These are phyloP conservation scores for Lithophane leautieri DNA, from an alignment of 2,888 invertebrate species.

Conservation along the genomic window DNA sequence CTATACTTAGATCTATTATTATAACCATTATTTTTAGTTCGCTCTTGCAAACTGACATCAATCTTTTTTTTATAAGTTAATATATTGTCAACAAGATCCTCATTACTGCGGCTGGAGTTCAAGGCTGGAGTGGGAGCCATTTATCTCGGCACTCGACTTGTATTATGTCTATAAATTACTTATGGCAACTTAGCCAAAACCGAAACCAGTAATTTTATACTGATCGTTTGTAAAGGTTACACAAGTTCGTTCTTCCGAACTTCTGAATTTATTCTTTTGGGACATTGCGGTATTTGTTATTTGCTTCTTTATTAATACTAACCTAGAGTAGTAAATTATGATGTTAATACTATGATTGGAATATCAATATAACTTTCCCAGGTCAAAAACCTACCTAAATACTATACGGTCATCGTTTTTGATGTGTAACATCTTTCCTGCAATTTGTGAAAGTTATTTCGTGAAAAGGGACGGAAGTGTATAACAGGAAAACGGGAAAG, in stretches of 20 bases:
- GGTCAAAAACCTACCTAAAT: neutral
- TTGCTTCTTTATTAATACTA: slow-evolving; percentile 3
- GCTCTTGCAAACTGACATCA: slow-evolving; percentile 45
- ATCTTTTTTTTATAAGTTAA: slow-evolving; percentile 55
- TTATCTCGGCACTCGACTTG: slow-evolving; percentile 76
- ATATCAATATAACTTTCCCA: neutral
- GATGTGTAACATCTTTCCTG: too few relatives aligned
- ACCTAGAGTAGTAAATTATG: neutral
- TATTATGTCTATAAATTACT: slow-evolving; percentile 83
- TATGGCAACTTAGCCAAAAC: slow-evolving; percentile 68
- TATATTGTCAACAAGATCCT: slow-evolving; percentile 72
- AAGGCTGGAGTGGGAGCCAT: slow-evolving; percentile 77
- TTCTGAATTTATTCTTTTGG: slow-evolving; percentile 40
- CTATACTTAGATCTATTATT: slow-evolving; percentile 11
- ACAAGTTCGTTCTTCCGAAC: slow-evolving; percentile 38
- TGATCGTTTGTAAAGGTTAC: slow-evolving; percentile 51
- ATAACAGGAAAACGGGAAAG: too few relatives aligned
- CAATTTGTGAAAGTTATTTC: too few relatives aligned
- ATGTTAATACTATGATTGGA: neutral
- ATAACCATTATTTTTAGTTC: slow-evolving; percentile 36
- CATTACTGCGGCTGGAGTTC: slow-evolving; percentile 72
- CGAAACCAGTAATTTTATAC: slow-evolving; percentile 55
- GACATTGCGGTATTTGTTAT: slow-evolving; percentile 20
- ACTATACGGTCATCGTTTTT: too few relatives aligned
- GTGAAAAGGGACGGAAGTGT: too few relatives aligned